Evolutionary conservation across 2,888 invertebrate species (phyloP).

Genomic region (Aleiodes leptofemur): DNA sequence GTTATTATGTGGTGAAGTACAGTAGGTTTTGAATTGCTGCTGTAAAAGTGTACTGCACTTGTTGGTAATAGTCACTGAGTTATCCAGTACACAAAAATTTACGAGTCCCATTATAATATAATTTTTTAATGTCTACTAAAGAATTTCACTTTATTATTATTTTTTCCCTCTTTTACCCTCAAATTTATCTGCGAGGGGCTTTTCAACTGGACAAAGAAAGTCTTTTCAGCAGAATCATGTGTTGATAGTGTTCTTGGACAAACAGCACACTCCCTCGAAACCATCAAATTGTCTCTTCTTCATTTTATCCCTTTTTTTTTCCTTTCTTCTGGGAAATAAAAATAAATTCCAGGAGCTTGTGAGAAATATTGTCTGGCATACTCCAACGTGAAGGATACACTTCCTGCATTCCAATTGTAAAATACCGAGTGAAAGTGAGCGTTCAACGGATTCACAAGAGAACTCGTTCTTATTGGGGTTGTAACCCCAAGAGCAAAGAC

Average conservation of each 20-base stretch:
- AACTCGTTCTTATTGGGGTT: slow-evolving; percentile 30
- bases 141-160: too few species aligned
- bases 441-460: slow-evolving; percentile 22
- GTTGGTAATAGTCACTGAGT: slow-evolving; percentile 18
- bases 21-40: slow-evolving; percentile 25
- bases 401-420: slow-evolving; percentile 55
- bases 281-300: slow-evolving; percentile 16
- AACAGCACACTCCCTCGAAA: neutral
- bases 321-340: neutral
- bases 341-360: slow-evolving; percentile 18
- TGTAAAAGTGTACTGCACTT: slow-evolving; percentile 11
- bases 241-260: slow-evolving; percentile 6
- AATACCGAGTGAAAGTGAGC: slow-evolving; percentile 42
- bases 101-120: neutral
- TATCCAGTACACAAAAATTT: slow-evolving; percentile 10
- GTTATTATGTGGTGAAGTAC: slow-evolving; percentile 13
- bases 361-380: slow-evolving; percentile 24
- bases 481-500: slow-evolving; percentile 27
- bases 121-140: too few species aligned
- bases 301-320: neutral
- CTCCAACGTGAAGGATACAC: slow-evolving; percentile 43
- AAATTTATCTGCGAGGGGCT: neutral
- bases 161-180: slow-evolving; percentile 2
- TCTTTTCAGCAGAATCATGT: slow-evolving; percentile 11
- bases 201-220: slow-evolving; percentile 12